Evolutionary conservation across 64 coral and sea anemone species (phyloP), one percentile per base, ranked within the genome.

Genomic region (Cladopsammia gracilis): DNA sequence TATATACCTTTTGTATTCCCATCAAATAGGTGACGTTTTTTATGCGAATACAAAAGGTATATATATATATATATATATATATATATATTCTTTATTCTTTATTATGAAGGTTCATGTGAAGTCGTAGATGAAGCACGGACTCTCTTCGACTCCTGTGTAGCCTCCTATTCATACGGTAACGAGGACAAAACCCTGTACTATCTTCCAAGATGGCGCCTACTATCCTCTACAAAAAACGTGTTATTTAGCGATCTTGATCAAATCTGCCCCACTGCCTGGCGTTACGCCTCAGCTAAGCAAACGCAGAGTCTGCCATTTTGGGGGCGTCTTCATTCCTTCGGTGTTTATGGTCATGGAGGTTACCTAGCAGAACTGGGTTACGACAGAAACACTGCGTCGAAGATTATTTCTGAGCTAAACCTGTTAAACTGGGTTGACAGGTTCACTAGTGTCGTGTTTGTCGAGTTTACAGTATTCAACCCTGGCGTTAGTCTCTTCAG

Each of bases 401-500:
- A 43, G 25, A 53, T 79, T 14, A 25, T 79, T 18, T 79, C 77
- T 42, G 77, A 79, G 1, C n/a, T 79, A 1, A 79, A 15, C 77
- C 10, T 10, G n/a, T 79, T 79, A 22, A 24, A 66, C 34, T 92
- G 90, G 90, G 14, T 92, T 48, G 79, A 92, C 58, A 45, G 48
- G 6, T 59, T 45, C 13, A 92, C 90, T 0, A 81, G 50, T 45
- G 78, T 66, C 23, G 10, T 92, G 24, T 60, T 92, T 51, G 67
- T 92, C 13, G 78, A 57, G 10, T 92, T 85, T 20, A 64, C 79
- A 7, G 15, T 92, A 6, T 92, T 62, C 59, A 92, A 85, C 61
- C 45, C 79, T 7, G 34, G 43, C 5, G 82, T 71, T 0, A 73
- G 65, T 15, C 90, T 92, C 46, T 92, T 92, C 13, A 74, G 64